A percentile compares a stretch with the other conserved stretches of the same genome.
phyloP scores from a whole-genome alignment of 2,888 invertebrate species.

The Pseudolycoriella hygida region DNA sequence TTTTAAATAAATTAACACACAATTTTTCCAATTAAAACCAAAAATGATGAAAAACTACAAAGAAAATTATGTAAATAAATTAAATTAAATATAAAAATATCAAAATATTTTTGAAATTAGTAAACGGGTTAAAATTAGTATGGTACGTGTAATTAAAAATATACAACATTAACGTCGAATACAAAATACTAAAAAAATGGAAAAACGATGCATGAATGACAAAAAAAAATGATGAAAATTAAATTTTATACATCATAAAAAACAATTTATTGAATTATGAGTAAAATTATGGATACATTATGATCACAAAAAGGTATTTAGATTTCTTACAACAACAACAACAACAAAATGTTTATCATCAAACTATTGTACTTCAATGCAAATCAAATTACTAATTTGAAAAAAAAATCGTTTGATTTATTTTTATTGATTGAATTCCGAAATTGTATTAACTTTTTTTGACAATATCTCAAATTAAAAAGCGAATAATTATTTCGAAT shows the following conservation, averaged over 20 bases:
- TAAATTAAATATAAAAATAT: background rate
- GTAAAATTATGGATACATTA: too few relatives aligned
- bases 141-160: background rate
- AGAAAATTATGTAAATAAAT: background rate
- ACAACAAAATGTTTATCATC: background rate
- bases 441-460: too few relatives aligned
- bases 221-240: background rate
- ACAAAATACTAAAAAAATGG: background rate
- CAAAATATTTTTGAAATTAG: conserved; percentile 1
- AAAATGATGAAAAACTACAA: too few relatives aligned
- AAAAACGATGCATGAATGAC: background rate
- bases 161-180: background rate
- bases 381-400: too few relatives aligned
- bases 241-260: background rate
- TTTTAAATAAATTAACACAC: conserved; percentile 12
- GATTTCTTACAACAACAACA: background rate
- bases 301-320: background rate
- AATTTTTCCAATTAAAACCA: background rate
- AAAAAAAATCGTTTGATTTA: too few relatives aligned
- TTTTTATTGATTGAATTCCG: too few relatives aligned
- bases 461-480: too few relatives aligned
- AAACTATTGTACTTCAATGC: too few relatives aligned
- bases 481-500: too few relatives aligned
- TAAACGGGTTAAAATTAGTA: background rate
- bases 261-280: too few relatives aligned